Base-by-base conservation (phyloP, 2,888 invertebrate species). In the Danaus chrysippus region DNA sequence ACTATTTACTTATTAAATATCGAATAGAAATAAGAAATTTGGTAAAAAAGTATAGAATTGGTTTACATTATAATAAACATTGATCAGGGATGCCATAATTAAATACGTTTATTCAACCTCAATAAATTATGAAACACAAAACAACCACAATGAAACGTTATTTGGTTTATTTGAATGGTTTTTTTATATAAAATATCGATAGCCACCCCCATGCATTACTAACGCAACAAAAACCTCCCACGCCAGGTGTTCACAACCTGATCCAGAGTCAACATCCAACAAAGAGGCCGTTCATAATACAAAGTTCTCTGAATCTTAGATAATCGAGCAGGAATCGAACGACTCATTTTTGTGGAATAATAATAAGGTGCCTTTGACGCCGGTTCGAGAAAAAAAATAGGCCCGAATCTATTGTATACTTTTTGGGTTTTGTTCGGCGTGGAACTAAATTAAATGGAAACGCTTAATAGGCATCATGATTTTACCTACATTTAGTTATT, bases 191-290 rank as follows among this genome's bases (percentile, higher is more conserved):
- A 10, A 15, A 49, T 10, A 17, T 17, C 49, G 49, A 49, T 49
- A 49, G 10, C 17, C 15, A 10, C n/a, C 15, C 49, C 41, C 17
- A 12, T 8, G 34, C 66, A 56, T 13, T 61, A 52, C 66, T 62
- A 61, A 43, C 10, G 55, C 43, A 53, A 64, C 49, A 63, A 66
- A 66, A 57, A 61, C 57, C 42, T 55, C 58, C 59, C 58, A 57
- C 66, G 66, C 63, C 66, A 66, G 66, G 66, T 66, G 66, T 66
- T 63, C 52, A 57, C 66, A 62, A 64, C 64, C 52, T 62, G 59
- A 59, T 64, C 59, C 63, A 63, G 63, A 58, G 62, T 63, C 59
- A 63, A 66, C 55, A 59, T 62, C 55, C 44, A 60, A 59, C 54
- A 57, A 58, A 57, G 56, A 63, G 54, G 23, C 57, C 59, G 66